Evolutionary conservation across 2,888 invertebrate genomes (phyloP).

Genomic region (Meteorus cinctellus): DNA sequence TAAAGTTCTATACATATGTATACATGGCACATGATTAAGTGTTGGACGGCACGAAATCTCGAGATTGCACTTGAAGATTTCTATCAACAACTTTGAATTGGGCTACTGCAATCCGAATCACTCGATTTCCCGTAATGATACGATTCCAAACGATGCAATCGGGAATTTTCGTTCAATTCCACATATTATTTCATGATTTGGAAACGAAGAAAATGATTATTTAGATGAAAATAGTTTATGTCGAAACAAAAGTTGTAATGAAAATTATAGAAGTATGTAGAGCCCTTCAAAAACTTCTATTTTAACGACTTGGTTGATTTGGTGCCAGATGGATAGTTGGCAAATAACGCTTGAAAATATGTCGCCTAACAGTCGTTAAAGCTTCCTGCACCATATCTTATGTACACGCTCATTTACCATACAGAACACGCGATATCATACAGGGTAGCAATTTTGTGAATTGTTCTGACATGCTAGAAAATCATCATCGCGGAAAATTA

Average conservation of each 20-base stretch:
- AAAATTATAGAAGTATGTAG: slow-evolving; percentile 3
- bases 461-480: slow-evolving; percentile 50
- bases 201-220: background rate
- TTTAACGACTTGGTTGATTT: background rate
- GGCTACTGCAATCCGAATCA: slow-evolving; percentile 59
- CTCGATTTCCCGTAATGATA: slow-evolving; percentile 52
- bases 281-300: slow-evolving; percentile 25
- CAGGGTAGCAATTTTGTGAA: slow-evolving; percentile 45
- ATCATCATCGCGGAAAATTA: slow-evolving; percentile 27
- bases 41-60: slow-evolving; percentile 66
- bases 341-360: slow-evolving; percentile 49
- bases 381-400: slow-evolving; percentile 34
- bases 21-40: slow-evolving; percentile 56
- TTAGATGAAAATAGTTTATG: background rate
- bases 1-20: slow-evolving; percentile 47
- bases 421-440: slow-evolving; percentile 50
- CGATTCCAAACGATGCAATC: slow-evolving; percentile 26
- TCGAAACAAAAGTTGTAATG: background rate
- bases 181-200: background rate
- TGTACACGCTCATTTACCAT: slow-evolving; percentile 25
- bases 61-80: slow-evolving; percentile 61
- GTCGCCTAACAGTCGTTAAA: slow-evolving; percentile 51
- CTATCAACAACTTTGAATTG: slow-evolving; percentile 67
- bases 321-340: slow-evolving; percentile 16
- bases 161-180: slow-evolving; percentile 14